Evolutionary conservation across 92 coral and sea anemone genomes (phyloP).

Genomic region (Epizoanthus ramosus): DNA sequence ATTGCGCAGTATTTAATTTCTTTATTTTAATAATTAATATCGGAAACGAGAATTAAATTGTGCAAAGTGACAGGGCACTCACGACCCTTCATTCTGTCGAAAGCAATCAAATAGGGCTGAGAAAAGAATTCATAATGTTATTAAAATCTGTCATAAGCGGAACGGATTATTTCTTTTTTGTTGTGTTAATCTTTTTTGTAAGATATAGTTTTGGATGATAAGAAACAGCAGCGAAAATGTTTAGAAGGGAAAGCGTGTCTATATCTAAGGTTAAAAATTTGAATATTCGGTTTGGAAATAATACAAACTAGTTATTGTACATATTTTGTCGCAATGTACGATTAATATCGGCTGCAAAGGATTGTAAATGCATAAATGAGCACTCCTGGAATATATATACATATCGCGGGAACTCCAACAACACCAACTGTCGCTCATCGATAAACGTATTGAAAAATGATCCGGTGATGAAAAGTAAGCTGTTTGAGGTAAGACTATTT

Average conservation of each 20-base stretch:
- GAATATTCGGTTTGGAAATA: background rate
- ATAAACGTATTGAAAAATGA: background rate
- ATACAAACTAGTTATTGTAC: background rate
- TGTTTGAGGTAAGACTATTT: constrained; percentile 14
- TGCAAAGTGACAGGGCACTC: constrained; percentile 28
- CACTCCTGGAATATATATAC: background rate
- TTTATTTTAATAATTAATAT: constrained; percentile 37
- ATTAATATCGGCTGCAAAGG: constrained; percentile 17
- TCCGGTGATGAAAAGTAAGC: background rate
- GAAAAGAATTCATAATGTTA: constrained; percentile 36
- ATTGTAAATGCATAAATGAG: constrained; percentile 1
- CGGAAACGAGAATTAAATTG: constrained; percentile 41
- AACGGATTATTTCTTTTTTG: constrained; percentile 22
- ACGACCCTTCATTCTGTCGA: constrained; percentile 33
- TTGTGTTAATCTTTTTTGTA: constrained; percentile 14
- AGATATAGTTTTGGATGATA: background rate
- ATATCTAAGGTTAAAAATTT: background rate
- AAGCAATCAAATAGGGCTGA: constrained; percentile 34
- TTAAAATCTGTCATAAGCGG: constrained; percentile 37
- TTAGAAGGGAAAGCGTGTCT: background rate
- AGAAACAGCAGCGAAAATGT: too few relatives aligned
- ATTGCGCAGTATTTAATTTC: constrained; percentile 23
- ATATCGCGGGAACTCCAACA: background rate
- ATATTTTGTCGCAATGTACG: background rate
- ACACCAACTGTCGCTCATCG: constrained; percentile 23